A percentile compares a stretch with the other conserved stretches of the same genome.
Evolutionary conservation across 2,113 vertebrate genomes (phyloP).

Genomic region (Bubo scandiacus): DNA sequence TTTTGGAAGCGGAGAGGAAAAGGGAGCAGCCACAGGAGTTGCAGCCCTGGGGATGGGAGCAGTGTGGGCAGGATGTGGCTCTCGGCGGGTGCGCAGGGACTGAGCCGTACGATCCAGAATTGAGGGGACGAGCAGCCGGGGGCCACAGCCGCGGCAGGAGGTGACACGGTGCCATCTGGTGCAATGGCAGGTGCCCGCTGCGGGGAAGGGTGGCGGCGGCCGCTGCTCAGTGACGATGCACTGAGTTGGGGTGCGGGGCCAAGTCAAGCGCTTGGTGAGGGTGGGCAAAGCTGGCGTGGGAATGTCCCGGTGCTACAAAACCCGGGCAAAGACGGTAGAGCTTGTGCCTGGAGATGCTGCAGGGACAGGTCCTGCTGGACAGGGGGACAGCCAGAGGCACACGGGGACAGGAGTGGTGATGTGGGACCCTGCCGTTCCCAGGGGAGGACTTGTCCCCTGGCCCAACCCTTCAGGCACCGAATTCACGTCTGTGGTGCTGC

Average conservation of each 20-base stretch:
- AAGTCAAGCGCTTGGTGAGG: not conserved
- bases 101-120: too few species aligned
- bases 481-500: not conserved
- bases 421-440: accelerated
- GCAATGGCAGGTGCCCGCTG: not conserved
- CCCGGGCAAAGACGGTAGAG: too few species aligned
- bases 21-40: not conserved
- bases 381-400: not conserved
- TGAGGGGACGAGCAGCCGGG: not conserved
- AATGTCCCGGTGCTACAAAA: not conserved
- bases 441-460: not conserved
- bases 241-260: not conserved
- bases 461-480: accelerated
- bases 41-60: not conserved
- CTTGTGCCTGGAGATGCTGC: not conserved
- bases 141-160: not conserved
- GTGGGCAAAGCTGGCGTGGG: not conserved
- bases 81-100: not conserved
- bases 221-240: not conserved
- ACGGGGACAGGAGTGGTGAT: accelerated
- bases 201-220: not conserved
- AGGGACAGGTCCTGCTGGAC: not conserved
- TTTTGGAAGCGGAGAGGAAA: not conserved
- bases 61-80: accelerated
- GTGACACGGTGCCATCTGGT: accelerated